Base-by-base conservation (phyloP, 2,888 invertebrate species). In the Phytoseiulus persimilis region DNA sequence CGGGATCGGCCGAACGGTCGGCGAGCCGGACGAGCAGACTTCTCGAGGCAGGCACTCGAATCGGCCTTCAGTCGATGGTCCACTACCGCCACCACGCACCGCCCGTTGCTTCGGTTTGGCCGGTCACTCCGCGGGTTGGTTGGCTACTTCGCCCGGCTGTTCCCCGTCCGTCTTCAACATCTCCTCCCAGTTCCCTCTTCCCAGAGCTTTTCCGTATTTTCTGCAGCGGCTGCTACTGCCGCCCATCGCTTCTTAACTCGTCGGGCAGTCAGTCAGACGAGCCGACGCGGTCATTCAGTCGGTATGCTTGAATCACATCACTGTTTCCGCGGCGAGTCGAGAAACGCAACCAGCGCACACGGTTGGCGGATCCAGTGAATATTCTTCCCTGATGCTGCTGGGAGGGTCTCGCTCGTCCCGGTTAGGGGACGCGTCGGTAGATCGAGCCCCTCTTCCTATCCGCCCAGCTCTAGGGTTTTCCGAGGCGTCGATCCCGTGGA, bases 181-280 rank as follows among this genome's bases (percentile, higher is more conserved):
- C 65, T 65, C 65, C 65, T 65, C 65, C 65, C 65, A 65, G 65
- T 65, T 65, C 18, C 65, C 65, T 65, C 65, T 65, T 65, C 65
- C 65, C 65, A 65, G 65, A 65, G 65, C 65, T 65, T 65, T 65
- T 65, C 65, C 65, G 65, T 65, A 65, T 65, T 65, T 65, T 65
- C 65, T 65, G 65, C 65, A 14, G 65, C 65, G 14, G 14, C 65
- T 28, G 28, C 65, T 14, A 14, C 65, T 65, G 18, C 65, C 65
- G 65, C 65, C 65, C 65, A 65, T 65, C 65, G 65, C 18, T 65
- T 18, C 65, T 65, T 28, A 65, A 65, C 14, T 14, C 65, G 65
- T 65, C 28, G 18, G 65, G 5, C 65, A 65, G 65, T 65, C 65
- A 65, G 65, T 65, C 65, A 18, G 65, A 23, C 65, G 28, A 28